Evolutionary conservation across 37 sponge, comb jelly and placozoan species (phyloP).

Genomic region (Halichondria panicea): DNA sequence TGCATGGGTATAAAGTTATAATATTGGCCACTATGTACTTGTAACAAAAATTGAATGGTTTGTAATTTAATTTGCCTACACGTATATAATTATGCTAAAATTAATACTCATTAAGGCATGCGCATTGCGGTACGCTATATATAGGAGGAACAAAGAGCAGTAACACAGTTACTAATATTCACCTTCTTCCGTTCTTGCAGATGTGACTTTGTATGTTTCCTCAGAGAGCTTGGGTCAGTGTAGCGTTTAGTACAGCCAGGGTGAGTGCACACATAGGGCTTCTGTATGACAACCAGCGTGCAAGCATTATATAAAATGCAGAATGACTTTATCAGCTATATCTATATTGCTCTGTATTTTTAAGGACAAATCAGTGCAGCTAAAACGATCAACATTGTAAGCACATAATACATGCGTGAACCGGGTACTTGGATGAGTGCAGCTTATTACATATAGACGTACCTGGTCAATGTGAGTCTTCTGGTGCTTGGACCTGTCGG

Average conservation of each 20-base stretch:
- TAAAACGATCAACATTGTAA: neutral
- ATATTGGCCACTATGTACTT: neutral
- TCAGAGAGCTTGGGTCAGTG: constrained; percentile 94
- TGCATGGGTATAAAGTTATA: neutral
- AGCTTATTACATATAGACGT: neutral
- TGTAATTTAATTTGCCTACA: neutral
- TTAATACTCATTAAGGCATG: too few relatives aligned
- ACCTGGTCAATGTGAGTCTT: constrained; percentile 90
- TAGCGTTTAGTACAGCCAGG: constrained; percentile 90
- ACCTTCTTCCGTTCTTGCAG: constrained; percentile 73
- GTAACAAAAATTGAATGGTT: too few relatives aligned
- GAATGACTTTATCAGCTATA: neutral
- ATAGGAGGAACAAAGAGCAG: neutral
- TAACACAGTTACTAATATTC: neutral
- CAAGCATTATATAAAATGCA: too few relatives aligned
- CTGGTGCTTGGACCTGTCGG: constrained; percentile 93
- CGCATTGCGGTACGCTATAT: neutral
- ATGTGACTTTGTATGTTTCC: constrained; percentile 89
- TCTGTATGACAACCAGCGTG: constrained; percentile 65
- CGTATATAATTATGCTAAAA: neutral
- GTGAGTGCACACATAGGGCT: constrained; percentile 87
- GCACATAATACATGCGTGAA: neutral
- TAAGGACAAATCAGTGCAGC: neutral
- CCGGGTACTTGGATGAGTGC: neutral
- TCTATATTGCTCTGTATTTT: neutral